Conservation (phyloP, 2,797 vertebrate species). For the Channa striata region DNA sequence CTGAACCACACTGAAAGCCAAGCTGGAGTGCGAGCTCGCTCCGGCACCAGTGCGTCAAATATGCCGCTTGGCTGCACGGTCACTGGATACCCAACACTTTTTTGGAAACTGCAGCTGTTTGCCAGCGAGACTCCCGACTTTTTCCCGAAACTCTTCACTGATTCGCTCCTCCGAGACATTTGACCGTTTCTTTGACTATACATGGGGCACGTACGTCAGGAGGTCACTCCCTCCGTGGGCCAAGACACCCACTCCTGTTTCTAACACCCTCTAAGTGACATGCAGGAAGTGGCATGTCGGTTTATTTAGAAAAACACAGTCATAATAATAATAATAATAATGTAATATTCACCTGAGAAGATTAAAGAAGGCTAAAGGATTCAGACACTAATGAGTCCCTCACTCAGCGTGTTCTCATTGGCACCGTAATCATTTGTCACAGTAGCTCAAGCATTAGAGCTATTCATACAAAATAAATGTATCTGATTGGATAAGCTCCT, state of each 20-base stretch:
- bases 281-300: conserved; percentile 46
- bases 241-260: conserved; percentile 60
- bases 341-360: neutral
- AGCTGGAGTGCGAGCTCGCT: conserved; percentile 87
- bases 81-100: conserved; percentile 92
- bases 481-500: conserved; percentile 71
- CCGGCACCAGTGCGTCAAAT: conserved; percentile 86
- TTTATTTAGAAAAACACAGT: conserved; percentile 32
- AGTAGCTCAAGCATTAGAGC: conserved; percentile 20
- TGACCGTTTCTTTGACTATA: conserved; percentile 90
- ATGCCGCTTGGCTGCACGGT: conserved; percentile 88
- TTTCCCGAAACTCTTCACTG: conserved; percentile 81
- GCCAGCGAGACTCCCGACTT: conserved; percentile 71
- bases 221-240: conserved; percentile 60
- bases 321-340: conserved; percentile 41
- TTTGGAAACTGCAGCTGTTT: conserved; percentile 88
- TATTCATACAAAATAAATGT: conserved; percentile 60
- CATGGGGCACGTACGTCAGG: conserved; percentile 85
- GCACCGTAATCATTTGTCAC: conserved; percentile 1
- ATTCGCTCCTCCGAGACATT: conserved; percentile 89
- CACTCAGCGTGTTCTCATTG: neutral
- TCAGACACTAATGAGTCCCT: neutral
- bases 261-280: conserved; percentile 54
- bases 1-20: conserved; percentile 78
- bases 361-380: conserved; percentile 6